These are phyloP conservation scores for Abscondita cerata DNA, from an alignment of 2,888 invertebrate genomes.

Conservation along the genomic window DNA sequence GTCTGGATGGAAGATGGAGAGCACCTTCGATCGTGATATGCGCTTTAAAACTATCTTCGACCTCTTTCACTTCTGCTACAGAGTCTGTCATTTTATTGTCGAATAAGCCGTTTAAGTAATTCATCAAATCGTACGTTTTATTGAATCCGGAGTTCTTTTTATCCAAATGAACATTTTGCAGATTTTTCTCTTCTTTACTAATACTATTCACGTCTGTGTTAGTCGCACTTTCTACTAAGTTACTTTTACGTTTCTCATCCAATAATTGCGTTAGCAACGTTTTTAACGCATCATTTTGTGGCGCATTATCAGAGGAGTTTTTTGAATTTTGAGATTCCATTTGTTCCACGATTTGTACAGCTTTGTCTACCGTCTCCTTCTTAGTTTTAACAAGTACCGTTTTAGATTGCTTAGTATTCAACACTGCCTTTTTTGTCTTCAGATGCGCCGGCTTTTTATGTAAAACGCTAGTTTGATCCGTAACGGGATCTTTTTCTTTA, in stretches of 20 bases:
- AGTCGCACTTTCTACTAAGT: conserved; percentile 48
- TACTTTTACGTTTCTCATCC: conserved; percentile 40
- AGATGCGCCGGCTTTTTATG: neutral
- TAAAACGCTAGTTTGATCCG: neutral
- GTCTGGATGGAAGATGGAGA: conserved; percentile 61
- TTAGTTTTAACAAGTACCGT: neutral
- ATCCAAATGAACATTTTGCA: neutral
- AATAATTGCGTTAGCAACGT: conserved; percentile 46
- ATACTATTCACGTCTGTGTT: conserved; percentile 44
- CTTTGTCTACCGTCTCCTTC: conserved; percentile 25
- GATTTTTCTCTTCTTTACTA: conserved; percentile 15
- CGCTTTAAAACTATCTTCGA: conserved; percentile 56
- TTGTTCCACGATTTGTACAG: conserved; percentile 28
- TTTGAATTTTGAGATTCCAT: conserved; percentile 29
- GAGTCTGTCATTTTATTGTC: conserved; percentile 24
- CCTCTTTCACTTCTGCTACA: neutral
- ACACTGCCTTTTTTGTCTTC: conserved; percentile 7
- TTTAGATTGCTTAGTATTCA: neutral
- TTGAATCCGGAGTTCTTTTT: conserved; percentile 7
- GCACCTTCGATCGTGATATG: conserved; percentile 65
- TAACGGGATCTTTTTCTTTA: conserved; percentile 8
- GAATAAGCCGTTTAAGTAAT: conserved; percentile 51
- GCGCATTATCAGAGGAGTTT: neutral
- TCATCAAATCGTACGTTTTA: conserved; percentile 54
- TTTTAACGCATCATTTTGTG: conserved; percentile 37